Percentiles rank a stretch among this genome's conserved stretches.
phyloP scores from a whole-genome alignment of 2,113 vertebrate genomes.

The Siniperca chuatsi region DNA sequence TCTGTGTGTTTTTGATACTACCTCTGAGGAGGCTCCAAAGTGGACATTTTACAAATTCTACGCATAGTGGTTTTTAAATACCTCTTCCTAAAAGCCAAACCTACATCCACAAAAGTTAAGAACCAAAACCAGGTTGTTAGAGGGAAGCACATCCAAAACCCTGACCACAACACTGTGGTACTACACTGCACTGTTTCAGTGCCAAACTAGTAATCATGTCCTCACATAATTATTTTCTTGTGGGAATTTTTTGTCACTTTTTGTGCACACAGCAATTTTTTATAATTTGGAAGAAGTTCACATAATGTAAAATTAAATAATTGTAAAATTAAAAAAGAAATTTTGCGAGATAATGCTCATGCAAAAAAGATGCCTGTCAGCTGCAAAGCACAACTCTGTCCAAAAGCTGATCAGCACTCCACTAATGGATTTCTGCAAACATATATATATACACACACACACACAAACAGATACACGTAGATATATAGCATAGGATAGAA shows the following conservation, averaged over 20 bases:
- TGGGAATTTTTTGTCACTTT: neutral
- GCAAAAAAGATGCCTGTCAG: neutral
- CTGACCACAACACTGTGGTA: neutral
- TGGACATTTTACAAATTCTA: too few species aligned
- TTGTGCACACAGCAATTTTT: neutral
- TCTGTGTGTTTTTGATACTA: neutral
- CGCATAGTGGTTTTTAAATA: neutral
- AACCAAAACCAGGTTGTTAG: neutral
- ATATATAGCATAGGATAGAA: neutral
- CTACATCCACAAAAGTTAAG: neutral
- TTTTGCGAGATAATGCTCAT: neutral
- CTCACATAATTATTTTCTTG: neutral
- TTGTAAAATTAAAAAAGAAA: too few species aligned
- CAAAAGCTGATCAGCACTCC: constrained; percentile 23
- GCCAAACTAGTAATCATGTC: neutral
- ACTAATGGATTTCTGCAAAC: constrained; percentile 24
- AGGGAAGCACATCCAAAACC: neutral
- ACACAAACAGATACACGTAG: neutral
- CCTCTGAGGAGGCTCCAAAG: neutral
- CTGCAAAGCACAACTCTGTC: constrained; percentile 22
- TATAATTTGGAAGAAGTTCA: too few species aligned
- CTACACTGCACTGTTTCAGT: neutral
- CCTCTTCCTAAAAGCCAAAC: neutral
- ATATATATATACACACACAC: neutral
- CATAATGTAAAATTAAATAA: too few species aligned